A percentile compares a stretch with the other conserved stretches of the same genome.
These are phyloP conservation scores for Zeus faber DNA, from an alignment of 2,113 vertebrate species.

Conservation along the genomic window DNA sequence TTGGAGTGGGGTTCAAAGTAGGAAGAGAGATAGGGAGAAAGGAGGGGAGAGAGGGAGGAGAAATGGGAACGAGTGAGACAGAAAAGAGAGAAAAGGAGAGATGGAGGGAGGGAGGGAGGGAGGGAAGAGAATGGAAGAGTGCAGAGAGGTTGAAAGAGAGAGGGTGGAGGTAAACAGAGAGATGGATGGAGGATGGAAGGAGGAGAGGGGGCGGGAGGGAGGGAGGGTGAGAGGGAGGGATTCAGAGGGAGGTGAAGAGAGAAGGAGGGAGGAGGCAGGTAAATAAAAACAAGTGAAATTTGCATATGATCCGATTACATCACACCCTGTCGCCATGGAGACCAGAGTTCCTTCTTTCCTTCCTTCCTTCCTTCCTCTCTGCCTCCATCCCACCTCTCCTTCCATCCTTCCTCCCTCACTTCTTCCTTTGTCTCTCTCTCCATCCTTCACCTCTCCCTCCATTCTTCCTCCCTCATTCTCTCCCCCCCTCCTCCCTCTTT, in stretches of 20 bases:
- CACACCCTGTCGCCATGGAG: too few relatives aligned
- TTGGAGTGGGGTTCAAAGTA: slow-evolving; percentile 11
- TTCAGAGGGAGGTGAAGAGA: slow-evolving; percentile 20
- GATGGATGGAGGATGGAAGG: background rate
- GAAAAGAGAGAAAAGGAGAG: background rate
- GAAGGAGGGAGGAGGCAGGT: background rate
- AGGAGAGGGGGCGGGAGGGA: slow-evolving; percentile 15
- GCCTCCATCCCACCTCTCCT: too few relatives aligned
- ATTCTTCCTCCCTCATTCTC: too few relatives aligned
- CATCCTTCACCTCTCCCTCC: too few relatives aligned
- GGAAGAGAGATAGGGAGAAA: slow-evolving; percentile 12
- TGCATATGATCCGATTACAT: too few relatives aligned
- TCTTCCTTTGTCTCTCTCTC: too few relatives aligned
- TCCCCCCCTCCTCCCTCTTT: too few relatives aligned
- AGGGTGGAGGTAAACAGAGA: background rate
- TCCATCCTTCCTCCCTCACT: too few relatives aligned
- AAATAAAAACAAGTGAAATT: background rate
- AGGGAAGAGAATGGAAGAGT: background rate
- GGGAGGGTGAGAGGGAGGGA: slow-evolving; percentile 9
- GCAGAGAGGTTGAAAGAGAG: background rate
- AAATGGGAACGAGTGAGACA: slow-evolving; percentile 3
- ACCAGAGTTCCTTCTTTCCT: too few relatives aligned
- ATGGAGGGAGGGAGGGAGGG: background rate
- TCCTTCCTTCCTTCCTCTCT: too few relatives aligned
- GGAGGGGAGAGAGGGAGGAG: slow-evolving; percentile 31